Base-by-base conservation (phyloP, 1,140 invertebrate genomes). In the Anadara kagoshimensis region DNA sequence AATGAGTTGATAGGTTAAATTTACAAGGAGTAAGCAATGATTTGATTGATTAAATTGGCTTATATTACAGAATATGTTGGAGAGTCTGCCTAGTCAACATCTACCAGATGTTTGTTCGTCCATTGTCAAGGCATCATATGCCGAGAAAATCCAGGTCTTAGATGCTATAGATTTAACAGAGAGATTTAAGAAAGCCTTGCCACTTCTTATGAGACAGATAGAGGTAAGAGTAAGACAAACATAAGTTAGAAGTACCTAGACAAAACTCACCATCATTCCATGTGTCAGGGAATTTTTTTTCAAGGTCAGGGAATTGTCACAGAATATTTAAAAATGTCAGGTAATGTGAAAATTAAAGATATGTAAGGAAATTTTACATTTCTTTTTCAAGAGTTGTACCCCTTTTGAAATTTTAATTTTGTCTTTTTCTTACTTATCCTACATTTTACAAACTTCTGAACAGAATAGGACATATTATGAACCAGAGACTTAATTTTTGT, bases 131-230 rank as follows among this genome's bases (percentile, higher is more conserved):
- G 90, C 90, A 11, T 88, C 90, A 10, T 90, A 90, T 71, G 81
- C 85, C 10, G 90, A 91, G 80, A 90, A 90, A 69, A 83, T 91
- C 44, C 85, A 91, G 70, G 88, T 91, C 7, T 73, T 92, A 26
- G 90, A 91, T 85, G 90, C 91, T 45, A 81, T 91, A 56, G 90
- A 91, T 75, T 72, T 91, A 8, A 81, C 84, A 14, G 89, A 91
- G 65, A 79, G 91, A 75, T 90, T 91, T 74, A 88, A 85, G 61
- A 90, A 90, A 75, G 89, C 89, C 11, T 78, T 91, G 16, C 90
- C 90, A 16, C 79, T 91, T 16, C 82, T 91, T 16, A 85, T 89
- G 69, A 80, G 90, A 57, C 90, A 91, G 71, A 90, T 91, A 74
- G 86, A 91, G 85, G 90, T 90, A 75, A 72, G 69, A n/a, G n/a